These are phyloP conservation scores for Kuschelorhynchus macadamiae DNA, from an alignment of 2,888 invertebrate species.

Conservation along the genomic window DNA sequence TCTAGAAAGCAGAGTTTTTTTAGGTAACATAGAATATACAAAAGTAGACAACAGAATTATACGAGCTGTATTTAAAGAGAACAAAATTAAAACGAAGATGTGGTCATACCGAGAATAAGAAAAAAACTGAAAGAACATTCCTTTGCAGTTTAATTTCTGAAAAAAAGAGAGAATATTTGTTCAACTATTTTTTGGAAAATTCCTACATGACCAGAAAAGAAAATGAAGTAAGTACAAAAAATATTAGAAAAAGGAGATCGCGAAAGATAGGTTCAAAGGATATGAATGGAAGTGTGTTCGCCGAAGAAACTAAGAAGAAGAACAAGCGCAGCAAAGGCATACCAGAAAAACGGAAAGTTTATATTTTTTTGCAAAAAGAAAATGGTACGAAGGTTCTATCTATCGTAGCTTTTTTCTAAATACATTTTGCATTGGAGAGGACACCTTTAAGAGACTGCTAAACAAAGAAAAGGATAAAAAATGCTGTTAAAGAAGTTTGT, in stretches of 20 bases:
- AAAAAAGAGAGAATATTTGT: neutral
- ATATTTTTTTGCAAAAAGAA: constrained; percentile 13
- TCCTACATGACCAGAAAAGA: constrained; percentile 3
- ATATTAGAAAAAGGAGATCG: constrained; percentile 9
- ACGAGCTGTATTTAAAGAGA: neutral
- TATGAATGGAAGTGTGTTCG: neutral
- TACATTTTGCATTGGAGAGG: constrained; percentile 16
- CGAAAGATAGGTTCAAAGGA: constrained; percentile 3
- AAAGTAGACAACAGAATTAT: constrained; percentile 13
- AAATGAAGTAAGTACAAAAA: constrained; percentile 15
- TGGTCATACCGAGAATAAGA: constrained; percentile 10
- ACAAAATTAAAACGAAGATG: constrained; percentile 7
- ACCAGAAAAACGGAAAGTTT: constrained; percentile 14
- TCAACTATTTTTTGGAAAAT: constrained; percentile 8
- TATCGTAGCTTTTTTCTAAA: constrained; percentile 10
- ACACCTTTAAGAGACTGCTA: constrained; percentile 16
- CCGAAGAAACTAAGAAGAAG: neutral
- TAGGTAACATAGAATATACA: constrained; percentile 1
- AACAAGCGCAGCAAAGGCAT: neutral
- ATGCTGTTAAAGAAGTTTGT: neutral
- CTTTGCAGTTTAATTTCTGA: constrained; percentile 19
- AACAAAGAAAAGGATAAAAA: constrained; percentile 1
- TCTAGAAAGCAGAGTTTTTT: constrained; percentile 8
- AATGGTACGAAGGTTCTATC: constrained; percentile 8
- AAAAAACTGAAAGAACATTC: constrained; percentile 18